Base-by-base conservation (phyloP, 2,113 vertebrate species). In the Colius striatus region DNA sequence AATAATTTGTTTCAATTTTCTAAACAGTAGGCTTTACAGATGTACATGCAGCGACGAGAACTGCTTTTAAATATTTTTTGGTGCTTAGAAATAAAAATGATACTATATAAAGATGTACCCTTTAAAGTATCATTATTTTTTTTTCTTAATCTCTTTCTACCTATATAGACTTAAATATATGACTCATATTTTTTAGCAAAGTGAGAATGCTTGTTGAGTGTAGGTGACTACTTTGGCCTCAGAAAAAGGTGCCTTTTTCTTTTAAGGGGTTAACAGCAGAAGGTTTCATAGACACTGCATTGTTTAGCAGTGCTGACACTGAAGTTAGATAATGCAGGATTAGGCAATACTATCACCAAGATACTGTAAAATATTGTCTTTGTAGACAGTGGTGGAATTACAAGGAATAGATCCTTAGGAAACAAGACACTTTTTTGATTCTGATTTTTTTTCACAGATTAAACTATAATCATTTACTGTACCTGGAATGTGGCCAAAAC, bases 201-300 rank as follows among this genome's bases (percentile, higher is more conserved):
- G 9, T 76, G 25, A 54, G 34, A 85, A 72, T 68, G 58, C 13
- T 21, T 90, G 62, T 78, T 84, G 32, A 91, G 81, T 93, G 93
- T 89, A 90, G 65, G 86, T 68, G 71, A 22, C 18, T 90, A 45
- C n/a, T 85, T 86, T 95, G 22, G 36, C 63, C 84, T 85, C 63
- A 76, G 54, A 91, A 92, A 91, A 83, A n/a, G 47, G 13, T 74
- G 34, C 8, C 32, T 22, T 38, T 94, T 48, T 95, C 89, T 94
- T 80, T 89, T 58, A 63, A 79, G 75, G 94, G 36, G 67, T 92
- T 83, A 92, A 92, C 50, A 95, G 57, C 67, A 96, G 89, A 91
- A 89, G 58, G 66, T 90, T 97, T 54, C 65, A 89, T 89, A 92
- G 94, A 55, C 51, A 13, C 48, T 67, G 45, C 53, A 47, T 23